Conservation (phyloP, 2,888 invertebrate genomes). For the Tetanocera ferruginea region DNA sequence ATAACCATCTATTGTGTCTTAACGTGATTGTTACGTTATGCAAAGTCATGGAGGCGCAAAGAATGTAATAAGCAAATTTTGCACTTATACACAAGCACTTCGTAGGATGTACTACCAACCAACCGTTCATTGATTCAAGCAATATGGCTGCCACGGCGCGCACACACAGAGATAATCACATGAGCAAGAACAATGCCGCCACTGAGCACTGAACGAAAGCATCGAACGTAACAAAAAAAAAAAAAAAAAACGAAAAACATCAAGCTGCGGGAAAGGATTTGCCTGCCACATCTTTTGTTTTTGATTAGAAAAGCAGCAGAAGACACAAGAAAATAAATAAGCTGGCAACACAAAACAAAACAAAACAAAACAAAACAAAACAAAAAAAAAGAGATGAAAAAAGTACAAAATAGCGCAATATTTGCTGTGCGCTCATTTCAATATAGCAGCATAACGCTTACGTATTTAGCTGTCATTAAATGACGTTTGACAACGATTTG, state of each 20-base stretch:
- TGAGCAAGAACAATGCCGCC: neutral
- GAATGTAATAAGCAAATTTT: constrained; percentile 14
- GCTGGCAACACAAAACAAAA: no score
- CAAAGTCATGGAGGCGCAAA: neutral
- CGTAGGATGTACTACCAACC: neutral
- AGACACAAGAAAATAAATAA: neutral
- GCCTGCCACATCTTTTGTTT: neutral
- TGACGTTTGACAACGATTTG: constrained; percentile 30
- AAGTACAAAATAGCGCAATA: no score
- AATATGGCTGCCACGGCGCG: neutral
- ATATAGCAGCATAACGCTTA: neutral
- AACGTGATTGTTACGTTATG: neutral
- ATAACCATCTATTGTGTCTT: neutral
- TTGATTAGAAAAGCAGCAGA: neutral
- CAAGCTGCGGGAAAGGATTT: neutral
- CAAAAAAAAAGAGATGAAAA: no score
- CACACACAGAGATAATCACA: neutral
- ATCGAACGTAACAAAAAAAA: neutral
- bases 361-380: no score
- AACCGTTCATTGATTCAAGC: constrained; percentile 5
- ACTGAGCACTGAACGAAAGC: neutral
- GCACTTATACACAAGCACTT: neutral
- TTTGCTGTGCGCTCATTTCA: no score
- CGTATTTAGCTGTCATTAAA: constrained; percentile 17
- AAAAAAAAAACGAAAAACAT: neutral